Percentiles rank a stretch among this genome's conserved stretches.
These are phyloP conservation scores for Pammene aurita DNA, from an alignment of 2,888 invertebrate species.

Conservation along the genomic window DNA sequence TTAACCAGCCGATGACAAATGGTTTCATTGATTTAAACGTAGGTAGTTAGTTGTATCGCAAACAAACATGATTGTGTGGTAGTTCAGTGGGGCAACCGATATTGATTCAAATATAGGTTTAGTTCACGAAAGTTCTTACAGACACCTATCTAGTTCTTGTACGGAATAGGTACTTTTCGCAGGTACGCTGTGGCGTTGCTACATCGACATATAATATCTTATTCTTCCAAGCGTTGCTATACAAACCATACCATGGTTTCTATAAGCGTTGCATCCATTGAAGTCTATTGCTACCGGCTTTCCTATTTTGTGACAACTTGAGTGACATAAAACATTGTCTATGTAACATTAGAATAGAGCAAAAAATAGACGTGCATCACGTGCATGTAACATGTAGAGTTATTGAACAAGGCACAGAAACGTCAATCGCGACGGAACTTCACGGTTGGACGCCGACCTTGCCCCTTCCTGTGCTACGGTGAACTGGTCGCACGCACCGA, in stretches of 20 bases:
- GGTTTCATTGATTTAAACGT: conserved; percentile 20
- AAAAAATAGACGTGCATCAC: background rate
- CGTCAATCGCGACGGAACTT: conserved; percentile 74
- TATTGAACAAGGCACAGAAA: conserved; percentile 38
- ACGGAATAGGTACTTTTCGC: too few species aligned
- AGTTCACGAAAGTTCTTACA: background rate
- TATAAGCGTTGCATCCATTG: background rate
- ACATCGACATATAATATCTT: too few species aligned
- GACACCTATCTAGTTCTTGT: background rate
- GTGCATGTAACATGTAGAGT: background rate
- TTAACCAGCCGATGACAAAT: conserved; percentile 31
- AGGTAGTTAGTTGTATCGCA: background rate
- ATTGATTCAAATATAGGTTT: background rate
- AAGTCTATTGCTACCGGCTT: background rate
- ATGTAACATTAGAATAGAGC: background rate
- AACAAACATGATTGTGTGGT: background rate
- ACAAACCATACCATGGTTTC: too few species aligned
- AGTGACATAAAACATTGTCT: too few species aligned
- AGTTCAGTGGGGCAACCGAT: conserved; percentile 2
- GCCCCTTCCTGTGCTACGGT: conserved; percentile 70
- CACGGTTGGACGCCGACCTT: conserved; percentile 79
- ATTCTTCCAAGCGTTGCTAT: too few species aligned
- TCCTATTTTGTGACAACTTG: too few species aligned
- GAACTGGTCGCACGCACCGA: conserved; percentile 49
- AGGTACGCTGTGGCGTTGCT: too few species aligned